Percentiles rank a stretch among this genome's conserved stretches.
phyloP scores from a whole-genome alignment of 2,797 vertebrate species.

The Urosaurus nigricauda region DNA sequence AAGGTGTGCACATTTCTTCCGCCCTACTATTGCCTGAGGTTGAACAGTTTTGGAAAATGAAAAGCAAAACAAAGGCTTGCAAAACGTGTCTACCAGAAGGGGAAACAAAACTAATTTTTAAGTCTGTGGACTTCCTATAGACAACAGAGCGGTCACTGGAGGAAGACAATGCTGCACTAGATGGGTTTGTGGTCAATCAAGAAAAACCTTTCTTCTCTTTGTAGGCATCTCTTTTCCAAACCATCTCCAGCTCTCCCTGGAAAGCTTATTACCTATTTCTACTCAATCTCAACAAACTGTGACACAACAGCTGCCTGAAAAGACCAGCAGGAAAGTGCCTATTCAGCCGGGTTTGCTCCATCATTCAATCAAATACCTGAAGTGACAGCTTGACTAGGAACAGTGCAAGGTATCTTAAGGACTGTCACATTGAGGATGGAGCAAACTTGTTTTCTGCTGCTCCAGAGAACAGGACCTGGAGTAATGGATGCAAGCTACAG shows the following conservation, averaged over 20 bases:
- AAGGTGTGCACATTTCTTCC: not conserved
- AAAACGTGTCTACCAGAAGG: not conserved
- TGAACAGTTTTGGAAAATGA: not conserved
- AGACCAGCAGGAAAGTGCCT: not conserved
- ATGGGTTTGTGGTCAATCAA: not conserved
- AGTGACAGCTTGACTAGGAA: not conserved
- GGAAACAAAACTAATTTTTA: not conserved
- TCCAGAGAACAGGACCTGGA: too few species aligned
- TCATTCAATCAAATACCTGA: not conserved
- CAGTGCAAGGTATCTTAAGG: too few species aligned
- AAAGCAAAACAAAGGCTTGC: not conserved
- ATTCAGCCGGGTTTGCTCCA: not conserved
- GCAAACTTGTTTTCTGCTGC: too few species aligned
- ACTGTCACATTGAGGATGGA: too few species aligned
- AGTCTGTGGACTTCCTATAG: not conserved
- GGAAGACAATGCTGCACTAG: not conserved
- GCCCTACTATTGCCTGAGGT: not conserved
- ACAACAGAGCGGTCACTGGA: not conserved
- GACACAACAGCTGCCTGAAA: not conserved
- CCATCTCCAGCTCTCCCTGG: too few species aligned
- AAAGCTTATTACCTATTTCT: too few species aligned
- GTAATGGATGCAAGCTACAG: too few species aligned
- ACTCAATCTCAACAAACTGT: not conserved
- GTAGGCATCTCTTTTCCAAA: not conserved
- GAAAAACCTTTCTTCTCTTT: not conserved